Conservation (phyloP, 2,888 invertebrate genomes). For the Tenthredo mesomela region DNA sequence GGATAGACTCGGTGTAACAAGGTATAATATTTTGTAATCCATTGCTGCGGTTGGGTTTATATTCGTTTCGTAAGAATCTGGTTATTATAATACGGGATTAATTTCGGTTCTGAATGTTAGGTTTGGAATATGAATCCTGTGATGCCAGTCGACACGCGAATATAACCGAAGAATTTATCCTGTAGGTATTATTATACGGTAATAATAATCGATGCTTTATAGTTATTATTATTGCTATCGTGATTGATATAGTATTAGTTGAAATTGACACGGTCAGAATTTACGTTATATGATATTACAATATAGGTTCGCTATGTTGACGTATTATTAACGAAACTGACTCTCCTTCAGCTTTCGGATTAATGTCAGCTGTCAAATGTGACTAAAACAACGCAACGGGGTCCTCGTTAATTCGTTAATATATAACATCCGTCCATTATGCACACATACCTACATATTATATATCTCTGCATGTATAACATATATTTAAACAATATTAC, state of each 20-base stretch:
- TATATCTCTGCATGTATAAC: too few species aligned
- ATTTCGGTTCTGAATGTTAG: neutral
- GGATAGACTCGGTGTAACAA: neutral
- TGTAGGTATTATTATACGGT: neutral
- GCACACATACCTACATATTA: neutral
- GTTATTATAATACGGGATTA: neutral
- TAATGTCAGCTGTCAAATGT: slow-evolving; percentile 22
- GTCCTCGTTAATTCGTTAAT: slow-evolving; percentile 16
- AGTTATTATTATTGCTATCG: neutral
- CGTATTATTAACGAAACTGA: slow-evolving; percentile 4
- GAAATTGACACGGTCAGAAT: slow-evolving; percentile 24
- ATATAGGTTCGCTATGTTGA: neutral
- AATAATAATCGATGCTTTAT: neutral
- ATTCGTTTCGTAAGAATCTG: neutral
- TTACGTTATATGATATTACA: neutral
- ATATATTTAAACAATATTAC: neutral
- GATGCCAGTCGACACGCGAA: neutral
- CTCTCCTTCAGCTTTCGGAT: slow-evolving; percentile 28
- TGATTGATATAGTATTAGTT: slow-evolving; percentile 8
- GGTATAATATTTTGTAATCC: neutral
- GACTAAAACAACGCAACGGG: neutral
- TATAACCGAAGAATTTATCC: neutral
- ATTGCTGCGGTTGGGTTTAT: neutral
- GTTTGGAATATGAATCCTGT: neutral
- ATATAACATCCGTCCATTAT: slow-evolving; percentile 19